Evolutionary conservation across 2,113 vertebrate species (phyloP), one percentile per base, ranked within the genome.

Genomic region (Calyptomena viridis): DNA sequence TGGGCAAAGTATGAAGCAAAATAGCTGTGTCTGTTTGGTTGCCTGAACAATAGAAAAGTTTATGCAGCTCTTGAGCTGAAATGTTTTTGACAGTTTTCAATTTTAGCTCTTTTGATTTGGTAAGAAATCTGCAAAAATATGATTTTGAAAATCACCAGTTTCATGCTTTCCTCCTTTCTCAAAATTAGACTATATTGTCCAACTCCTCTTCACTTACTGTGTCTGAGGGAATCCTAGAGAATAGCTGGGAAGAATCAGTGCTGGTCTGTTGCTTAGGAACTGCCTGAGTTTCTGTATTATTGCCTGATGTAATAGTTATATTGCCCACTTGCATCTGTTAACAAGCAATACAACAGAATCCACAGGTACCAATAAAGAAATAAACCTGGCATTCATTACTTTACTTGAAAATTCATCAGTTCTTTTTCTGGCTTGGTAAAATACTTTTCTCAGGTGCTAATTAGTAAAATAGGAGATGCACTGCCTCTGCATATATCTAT

Each of bases 271-370:
- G 97, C 97, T 97, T 96, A 96, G 97, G 75, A 96, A 97, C 97
- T 94, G 94, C 83, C 89, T 95, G 84, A 56, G 44, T 96, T 97
- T 94, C 76, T 96, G 3, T 92, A 96, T 96, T 96, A 94, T 94
- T 97, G 95, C 94, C 95, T 97, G 93, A 97, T 97, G 95, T 95
- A 97, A 97, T 84, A 96, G 95, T 95, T 96, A 95, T 96, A 97
- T 97, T 96, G 96, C 97, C 96, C 92, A 88, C 90, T 96, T 96
- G 95, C 89, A 96, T 97, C 96, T 96, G 92, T 94, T 97, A 97
- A 97, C 96, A 97, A 97, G 96, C 94, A 96, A 94, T 96, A 94
- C 96, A 96, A 92, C 93, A 95, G 90, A 95, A 97, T 96, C 97
- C 96, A 95, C 93, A 95, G 96, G 96, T 97, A 95, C 96, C 97